A percentile compares a stretch with the other conserved stretches of the same genome.
Evolutionary conservation across 2,888 invertebrate genomes (phyloP).

Genomic region (Heteromurus nitidus): DNA sequence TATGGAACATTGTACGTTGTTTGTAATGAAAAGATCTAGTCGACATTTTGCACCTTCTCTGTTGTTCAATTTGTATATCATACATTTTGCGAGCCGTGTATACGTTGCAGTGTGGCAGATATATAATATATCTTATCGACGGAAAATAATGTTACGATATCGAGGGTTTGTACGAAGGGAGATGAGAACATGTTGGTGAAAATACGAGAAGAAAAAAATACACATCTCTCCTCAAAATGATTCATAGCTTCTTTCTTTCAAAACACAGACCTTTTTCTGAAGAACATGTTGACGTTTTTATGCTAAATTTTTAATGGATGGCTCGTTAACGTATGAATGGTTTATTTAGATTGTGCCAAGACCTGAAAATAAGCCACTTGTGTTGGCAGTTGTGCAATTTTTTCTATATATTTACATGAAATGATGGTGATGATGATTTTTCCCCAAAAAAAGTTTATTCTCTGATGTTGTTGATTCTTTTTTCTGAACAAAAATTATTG

Average conservation of each 20-base stretch:
- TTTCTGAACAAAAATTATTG: background rate
- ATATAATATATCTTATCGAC: no score
- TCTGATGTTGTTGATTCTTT: slow-evolving; percentile 23
- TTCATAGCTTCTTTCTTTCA: slow-evolving; percentile 54
- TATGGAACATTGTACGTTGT: slow-evolving; percentile 38
- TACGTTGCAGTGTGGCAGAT: slow-evolving; percentile 27
- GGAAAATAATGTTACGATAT: slow-evolving; percentile 27
- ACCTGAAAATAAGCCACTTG: slow-evolving; percentile 52
- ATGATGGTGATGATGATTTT: slow-evolving; percentile 1
- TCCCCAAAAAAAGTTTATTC: background rate
- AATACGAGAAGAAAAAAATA: slow-evolving; percentile 27
- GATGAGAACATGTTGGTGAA: slow-evolving; percentile 44
- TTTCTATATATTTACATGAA: background rate
- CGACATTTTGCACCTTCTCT: slow-evolving; percentile 73
- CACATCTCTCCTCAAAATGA: slow-evolving; percentile 48
- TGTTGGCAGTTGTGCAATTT: slow-evolving; percentile 35
- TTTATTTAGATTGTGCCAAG: slow-evolving; percentile 65
- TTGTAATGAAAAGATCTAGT: slow-evolving; percentile 59
- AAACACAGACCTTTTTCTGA: slow-evolving; percentile 37
- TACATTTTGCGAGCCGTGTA: slow-evolving; percentile 33
- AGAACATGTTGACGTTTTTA: slow-evolving; percentile 63
- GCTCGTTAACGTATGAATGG: slow-evolving; percentile 67
- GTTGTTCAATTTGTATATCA: slow-evolving; percentile 44
- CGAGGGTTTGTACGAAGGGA: slow-evolving; percentile 24
- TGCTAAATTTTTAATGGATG: slow-evolving; percentile 57